These are phyloP conservation scores for Caenorhabditis angaria DNA, from an alignment of 2,888 invertebrate species.

Conservation along the genomic window DNA sequence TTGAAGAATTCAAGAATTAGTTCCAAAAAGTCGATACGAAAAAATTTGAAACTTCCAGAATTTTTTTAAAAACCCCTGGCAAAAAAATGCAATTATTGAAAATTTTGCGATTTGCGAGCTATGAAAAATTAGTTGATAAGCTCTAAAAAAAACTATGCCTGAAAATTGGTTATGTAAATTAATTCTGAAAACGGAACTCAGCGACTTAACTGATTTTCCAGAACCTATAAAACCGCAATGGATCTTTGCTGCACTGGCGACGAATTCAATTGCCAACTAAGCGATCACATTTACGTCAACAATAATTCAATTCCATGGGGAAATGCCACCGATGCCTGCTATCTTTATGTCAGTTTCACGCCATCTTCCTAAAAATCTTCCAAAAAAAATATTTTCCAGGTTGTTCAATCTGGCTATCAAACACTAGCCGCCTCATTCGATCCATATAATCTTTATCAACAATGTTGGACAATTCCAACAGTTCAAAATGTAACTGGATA, in stretches of 20 bases:
- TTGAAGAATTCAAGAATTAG: not conserved
- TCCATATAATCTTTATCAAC: slow-evolving; percentile 56
- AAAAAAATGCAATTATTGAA: too few species aligned
- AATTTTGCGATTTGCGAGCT: too few species aligned
- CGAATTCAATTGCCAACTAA: slow-evolving; percentile 44
- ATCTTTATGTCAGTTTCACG: slow-evolving; percentile 6
- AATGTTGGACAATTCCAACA: slow-evolving; percentile 35
- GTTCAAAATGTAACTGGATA: slow-evolving; percentile 28
- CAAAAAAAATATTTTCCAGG: slow-evolving; percentile 8
- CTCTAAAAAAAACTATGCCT: too few species aligned
- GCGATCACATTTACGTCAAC: slow-evolving; percentile 31
- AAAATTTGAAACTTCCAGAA: too few species aligned
- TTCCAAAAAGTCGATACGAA: not conserved
- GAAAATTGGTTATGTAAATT: too few species aligned
- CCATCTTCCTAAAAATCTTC: not conserved
- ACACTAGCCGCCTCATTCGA: slow-evolving; percentile 24
- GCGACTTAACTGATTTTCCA: slow-evolving; percentile 5
- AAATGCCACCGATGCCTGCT: slow-evolving; percentile 41
- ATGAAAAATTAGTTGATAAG: too few species aligned
- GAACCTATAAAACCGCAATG: slow-evolving; percentile 31
- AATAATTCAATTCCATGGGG: slow-evolving; percentile 47
- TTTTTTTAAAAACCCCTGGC: too few species aligned
- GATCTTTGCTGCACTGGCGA: slow-evolving; percentile 42
- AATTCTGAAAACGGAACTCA: too few species aligned
- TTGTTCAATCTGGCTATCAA: slow-evolving; percentile 9